Conservation (phyloP, 2,113 vertebrate genomes). For the Cettia cetti region DNA sequence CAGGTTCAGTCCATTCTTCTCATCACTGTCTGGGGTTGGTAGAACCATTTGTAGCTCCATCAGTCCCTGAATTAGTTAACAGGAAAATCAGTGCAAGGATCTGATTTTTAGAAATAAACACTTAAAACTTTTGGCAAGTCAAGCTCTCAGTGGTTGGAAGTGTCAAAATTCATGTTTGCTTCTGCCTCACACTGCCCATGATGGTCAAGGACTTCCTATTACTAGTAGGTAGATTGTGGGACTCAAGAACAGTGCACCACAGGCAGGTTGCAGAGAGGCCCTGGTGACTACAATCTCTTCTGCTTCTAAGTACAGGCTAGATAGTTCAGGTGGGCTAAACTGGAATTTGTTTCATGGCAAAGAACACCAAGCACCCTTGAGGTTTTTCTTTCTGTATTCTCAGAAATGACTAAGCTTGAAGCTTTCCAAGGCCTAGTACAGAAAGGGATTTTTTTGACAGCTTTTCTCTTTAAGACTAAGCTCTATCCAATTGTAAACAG, state of each 20-base stretch:
- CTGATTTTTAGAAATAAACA: not conserved
- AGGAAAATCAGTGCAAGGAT: not conserved
- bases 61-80: constrained; percentile 79
- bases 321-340: not conserved
- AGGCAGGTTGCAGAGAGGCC: not conserved
- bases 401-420: not conserved
- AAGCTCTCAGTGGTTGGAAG: not conserved
- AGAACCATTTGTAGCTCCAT: constrained; percentile 93
- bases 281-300: not conserved
- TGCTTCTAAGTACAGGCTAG: not conserved
- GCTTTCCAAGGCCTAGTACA: not conserved
- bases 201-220: not conserved
- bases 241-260: not conserved
- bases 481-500: not conserved
- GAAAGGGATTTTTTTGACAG: not conserved
- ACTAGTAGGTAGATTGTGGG: not conserved
- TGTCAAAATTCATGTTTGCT: not conserved
- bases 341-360: not conserved
- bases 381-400: not conserved
- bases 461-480: not conserved
- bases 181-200: not conserved
- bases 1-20: constrained; percentile 85
- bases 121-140: not conserved
- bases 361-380: not conserved
- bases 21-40: constrained; percentile 84